Evolutionary conservation across 2,797 vertebrate species (phyloP).

Genomic region (Fundulus diaphanus): DNA sequence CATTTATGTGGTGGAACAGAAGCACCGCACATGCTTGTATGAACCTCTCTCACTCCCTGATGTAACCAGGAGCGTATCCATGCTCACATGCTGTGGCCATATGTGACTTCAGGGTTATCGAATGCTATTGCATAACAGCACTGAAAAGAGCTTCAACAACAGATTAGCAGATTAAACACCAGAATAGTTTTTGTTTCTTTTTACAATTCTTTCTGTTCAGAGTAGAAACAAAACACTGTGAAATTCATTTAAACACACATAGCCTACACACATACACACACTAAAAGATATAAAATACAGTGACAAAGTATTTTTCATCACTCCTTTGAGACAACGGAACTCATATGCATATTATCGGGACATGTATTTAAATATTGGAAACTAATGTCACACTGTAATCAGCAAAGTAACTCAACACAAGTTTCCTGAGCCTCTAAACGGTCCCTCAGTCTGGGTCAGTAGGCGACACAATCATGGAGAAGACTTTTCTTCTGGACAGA

Average conservation of each 20-base stretch:
- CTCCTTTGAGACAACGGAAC: no score
- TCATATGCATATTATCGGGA: no score
- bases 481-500: no score
- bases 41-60: neutral
- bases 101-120: neutral
- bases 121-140: neutral
- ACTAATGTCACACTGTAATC: no score
- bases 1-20: neutral
- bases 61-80: neutral
- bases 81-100: neutral
- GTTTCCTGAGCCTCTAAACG: no score
- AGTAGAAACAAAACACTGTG: neutral
- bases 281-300: no score
- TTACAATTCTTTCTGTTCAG: neutral
- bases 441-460: no score
- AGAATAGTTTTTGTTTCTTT: neutral
- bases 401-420: no score
- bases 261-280: no score
- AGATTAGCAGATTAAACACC: conserved; percentile 11
- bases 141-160: neutral
- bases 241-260: neutral
- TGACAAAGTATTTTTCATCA: no score
- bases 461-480: no score
- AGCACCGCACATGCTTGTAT: neutral
- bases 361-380: no score